Base-by-base conservation (phyloP, 2,797 vertebrate genomes). In the Lacerta bilineata region DNA sequence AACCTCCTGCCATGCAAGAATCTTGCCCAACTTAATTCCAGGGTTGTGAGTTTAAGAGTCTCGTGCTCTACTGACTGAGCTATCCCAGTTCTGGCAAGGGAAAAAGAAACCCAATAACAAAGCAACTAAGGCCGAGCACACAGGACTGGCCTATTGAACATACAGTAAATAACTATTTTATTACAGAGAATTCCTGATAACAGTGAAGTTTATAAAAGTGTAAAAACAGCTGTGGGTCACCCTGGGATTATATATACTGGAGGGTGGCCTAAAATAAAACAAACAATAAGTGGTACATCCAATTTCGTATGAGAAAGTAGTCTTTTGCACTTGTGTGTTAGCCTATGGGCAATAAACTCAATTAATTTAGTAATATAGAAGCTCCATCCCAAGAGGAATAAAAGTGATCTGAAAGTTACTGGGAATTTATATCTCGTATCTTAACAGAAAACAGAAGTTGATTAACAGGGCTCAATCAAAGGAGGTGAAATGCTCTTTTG, bases 361-460 rank as follows among this genome's bases (percentile, higher is more conserved):
- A 39, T 91, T 86, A 80, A 80, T 86, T 89, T 88, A 92, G 36
- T 46, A 81, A 46, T 50, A 78, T 9, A 25, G 87, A 64, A 72
- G 29, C 84, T 76, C 80, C 11, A 80, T 77, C 68, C 59, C 59
- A 79, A 59, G 68, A 80, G 82, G 74, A 39, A 88, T 78, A 66
- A 85, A 88, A 87, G 39, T 29, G 90, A 88, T 61, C 82, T 79
- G 89, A 86, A 89, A 80, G 74, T 86, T 43, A 80, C 17, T 15
- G 55, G 5, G 3, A 89, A 66, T 9, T 91, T 89, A 36, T 41
- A 72, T 50, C 68, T 77, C 0, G 0, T 59, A 10, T 76, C 80
- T 82, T 80, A 75, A 64, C 29, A 3, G 0, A 87, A 50, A 41
- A 41, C 39, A 41, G 33, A 33, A 41, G 1, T 46, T 89, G 83